A percentile compares a stretch with the other conserved stretches of the same genome.
phyloP scores from a whole-genome alignment of 2,797 vertebrate genomes.

The Melanogrammus aeglefinus region DNA sequence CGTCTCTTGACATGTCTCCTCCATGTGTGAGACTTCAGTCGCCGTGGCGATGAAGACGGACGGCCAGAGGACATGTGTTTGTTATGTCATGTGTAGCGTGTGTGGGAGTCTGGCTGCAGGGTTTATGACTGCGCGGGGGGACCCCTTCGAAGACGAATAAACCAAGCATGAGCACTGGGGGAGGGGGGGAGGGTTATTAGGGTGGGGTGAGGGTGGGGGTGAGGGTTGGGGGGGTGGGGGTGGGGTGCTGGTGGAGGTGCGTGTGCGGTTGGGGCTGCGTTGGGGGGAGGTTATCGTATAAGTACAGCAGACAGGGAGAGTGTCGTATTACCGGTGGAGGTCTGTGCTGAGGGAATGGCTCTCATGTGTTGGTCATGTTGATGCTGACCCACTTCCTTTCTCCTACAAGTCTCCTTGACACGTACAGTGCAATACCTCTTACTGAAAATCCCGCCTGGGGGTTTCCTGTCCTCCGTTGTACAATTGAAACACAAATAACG shows the following conservation, averaged over 20 bases:
- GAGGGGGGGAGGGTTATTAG: constrained; percentile 1
- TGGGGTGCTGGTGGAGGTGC: no score
- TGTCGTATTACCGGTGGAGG: constrained; percentile 39
- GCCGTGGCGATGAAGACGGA: not conserved
- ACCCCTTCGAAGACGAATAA: not conserved
- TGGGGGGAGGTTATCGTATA: constrained; percentile 11
- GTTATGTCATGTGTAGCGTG: not conserved
- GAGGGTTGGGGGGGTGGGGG: constrained; percentile 1
- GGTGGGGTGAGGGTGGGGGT: constrained; percentile 14
- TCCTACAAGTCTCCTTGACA: constrained; percentile 21
- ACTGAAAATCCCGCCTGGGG: not conserved
- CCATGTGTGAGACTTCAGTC: not conserved
- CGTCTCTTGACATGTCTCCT: not conserved
- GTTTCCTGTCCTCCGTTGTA: not conserved
- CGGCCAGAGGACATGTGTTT: not conserved
- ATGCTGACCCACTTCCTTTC: constrained; percentile 22
- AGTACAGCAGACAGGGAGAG: constrained; percentile 30
- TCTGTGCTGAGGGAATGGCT: constrained; percentile 31
- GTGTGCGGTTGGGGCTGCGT: constrained; percentile 20
- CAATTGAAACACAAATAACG: not conserved
- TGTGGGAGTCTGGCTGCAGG: not conserved
- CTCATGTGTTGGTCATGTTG: constrained; percentile 31
- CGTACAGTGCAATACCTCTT: not conserved
- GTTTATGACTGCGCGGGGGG: not conserved
- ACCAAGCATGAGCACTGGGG: not conserved